Percentiles rank a stretch among this genome's conserved stretches.
phyloP scores from a whole-genome alignment of 2,888 invertebrate genomes.

The Antheraea yamamai region DNA sequence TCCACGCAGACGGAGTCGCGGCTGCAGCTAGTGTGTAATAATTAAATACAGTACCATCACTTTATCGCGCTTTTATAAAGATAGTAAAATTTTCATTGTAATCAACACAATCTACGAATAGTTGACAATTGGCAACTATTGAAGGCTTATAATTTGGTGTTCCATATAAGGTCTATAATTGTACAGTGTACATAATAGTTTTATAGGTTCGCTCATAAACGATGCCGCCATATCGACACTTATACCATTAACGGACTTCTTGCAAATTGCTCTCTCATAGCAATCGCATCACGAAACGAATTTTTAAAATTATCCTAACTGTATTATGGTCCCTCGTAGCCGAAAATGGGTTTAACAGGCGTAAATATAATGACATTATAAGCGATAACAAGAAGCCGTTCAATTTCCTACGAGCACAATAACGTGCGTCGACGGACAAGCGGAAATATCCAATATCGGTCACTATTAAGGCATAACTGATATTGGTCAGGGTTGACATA shows the following conservation, averaged over 20 bases:
- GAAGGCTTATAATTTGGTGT: too few relatives aligned
- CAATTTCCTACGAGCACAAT: constrained; percentile 19
- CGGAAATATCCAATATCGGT: constrained; percentile 26
- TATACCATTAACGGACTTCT: not conserved
- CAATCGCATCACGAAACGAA: not conserved
- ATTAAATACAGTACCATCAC: too few relatives aligned
- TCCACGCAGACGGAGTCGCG: too few relatives aligned
- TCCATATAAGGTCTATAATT: too few relatives aligned
- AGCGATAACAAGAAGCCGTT: constrained; percentile 15
- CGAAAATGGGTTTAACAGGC: constrained; percentile 9
- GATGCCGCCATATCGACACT: not conserved
- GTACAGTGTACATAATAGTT: too few relatives aligned
- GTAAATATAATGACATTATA: constrained; percentile 14
- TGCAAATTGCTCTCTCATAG: not conserved
- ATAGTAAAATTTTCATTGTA: too few relatives aligned
- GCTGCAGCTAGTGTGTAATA: too few relatives aligned
- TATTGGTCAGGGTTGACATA: constrained; percentile 16
- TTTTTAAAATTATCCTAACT: not conserved
- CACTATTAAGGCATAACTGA: constrained; percentile 24
- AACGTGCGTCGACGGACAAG: constrained; percentile 21
- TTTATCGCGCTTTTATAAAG: too few relatives aligned
- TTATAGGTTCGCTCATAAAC: not conserved
- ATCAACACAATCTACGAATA: too few relatives aligned
- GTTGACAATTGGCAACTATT: too few relatives aligned
- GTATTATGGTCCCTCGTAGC: not conserved